Evolutionary conservation across 2,888 invertebrate genomes (phyloP).

Genomic region (Matsumyia berberina): DNA sequence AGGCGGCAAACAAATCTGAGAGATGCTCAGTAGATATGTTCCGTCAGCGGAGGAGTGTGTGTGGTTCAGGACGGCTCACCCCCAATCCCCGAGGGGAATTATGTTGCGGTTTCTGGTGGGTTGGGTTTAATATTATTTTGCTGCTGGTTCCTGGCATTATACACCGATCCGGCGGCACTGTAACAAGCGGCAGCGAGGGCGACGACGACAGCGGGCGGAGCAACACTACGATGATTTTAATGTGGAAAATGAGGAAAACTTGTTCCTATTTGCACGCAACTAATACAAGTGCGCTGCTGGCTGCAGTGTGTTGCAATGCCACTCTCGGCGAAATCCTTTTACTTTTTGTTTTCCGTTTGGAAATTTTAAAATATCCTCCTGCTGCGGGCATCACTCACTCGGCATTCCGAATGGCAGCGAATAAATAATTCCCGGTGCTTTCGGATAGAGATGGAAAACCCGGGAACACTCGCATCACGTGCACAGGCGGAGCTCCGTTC

Average conservation of each 20-base stretch:
- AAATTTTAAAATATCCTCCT: constrained; percentile 53
- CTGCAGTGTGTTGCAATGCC: constrained; percentile 40
- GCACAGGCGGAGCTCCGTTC: constrained; percentile 81
- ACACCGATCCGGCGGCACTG: constrained; percentile 15
- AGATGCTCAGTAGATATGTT: constrained; percentile 48
- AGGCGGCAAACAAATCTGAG: constrained; percentile 49
- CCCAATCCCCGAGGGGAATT: constrained; percentile 64
- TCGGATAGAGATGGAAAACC: constrained; percentile 64
- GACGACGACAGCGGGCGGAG: constrained; percentile 72
- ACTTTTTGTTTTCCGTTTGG: constrained; percentile 33
- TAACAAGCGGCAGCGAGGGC: constrained; percentile 31
- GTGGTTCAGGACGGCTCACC: constrained; percentile 51
- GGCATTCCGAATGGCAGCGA: constrained; percentile 52
- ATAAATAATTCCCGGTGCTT: constrained; percentile 61
- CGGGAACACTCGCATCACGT: constrained; percentile 57
- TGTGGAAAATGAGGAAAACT: constrained; percentile 60
- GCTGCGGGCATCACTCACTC: constrained; percentile 57
- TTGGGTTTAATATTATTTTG: constrained; percentile 77
- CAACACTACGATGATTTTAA: constrained; percentile 64
- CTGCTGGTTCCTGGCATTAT: constrained; percentile 47
- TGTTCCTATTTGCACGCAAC: constrained; percentile 30
- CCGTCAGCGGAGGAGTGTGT: constrained; percentile 45
- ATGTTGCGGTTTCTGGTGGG: constrained; percentile 76
- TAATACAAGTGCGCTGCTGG: constrained; percentile 17
- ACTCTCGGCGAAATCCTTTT: constrained; percentile 36